Evolutionary conservation across 1,140 invertebrate genomes (phyloP).

Genomic region (Tetramorium simillimum): DNA sequence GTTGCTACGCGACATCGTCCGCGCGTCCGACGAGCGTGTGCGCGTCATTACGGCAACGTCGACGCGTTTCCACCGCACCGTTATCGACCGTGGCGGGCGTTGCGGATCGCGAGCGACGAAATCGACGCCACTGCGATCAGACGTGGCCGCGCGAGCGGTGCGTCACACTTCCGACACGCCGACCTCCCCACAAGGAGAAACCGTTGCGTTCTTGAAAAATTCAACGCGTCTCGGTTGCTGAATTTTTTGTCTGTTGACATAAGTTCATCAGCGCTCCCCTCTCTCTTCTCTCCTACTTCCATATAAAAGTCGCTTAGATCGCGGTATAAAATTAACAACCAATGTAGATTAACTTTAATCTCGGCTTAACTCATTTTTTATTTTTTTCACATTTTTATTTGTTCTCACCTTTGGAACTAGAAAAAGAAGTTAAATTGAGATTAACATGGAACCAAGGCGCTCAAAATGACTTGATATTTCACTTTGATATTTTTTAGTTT

Average conservation of each 20-base stretch:
- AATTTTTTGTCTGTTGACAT: background rate
- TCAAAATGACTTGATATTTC: too few species aligned
- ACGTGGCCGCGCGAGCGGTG: background rate
- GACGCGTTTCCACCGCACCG: slow-evolving; percentile 70
- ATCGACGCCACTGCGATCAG: slow-evolving; percentile 56
- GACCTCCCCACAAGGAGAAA: too few species aligned
- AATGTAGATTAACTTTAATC: too few species aligned
- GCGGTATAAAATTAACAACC: too few species aligned
- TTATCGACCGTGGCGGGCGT: slow-evolving; percentile 69
- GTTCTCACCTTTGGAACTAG: too few species aligned
- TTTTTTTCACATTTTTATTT: too few species aligned
- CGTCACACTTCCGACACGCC: background rate
- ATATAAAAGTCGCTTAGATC: background rate
- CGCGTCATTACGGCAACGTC: slow-evolving; percentile 62
- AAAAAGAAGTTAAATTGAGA: too few species aligned
- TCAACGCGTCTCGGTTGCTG: background rate
- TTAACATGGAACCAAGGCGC: too few species aligned
- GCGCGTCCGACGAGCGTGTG: slow-evolving; percentile 32
- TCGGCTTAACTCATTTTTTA: too few species aligned
- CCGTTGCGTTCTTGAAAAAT: background rate
- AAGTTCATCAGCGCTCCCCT: too few species aligned
- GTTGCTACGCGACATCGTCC: slow-evolving; percentile 67
- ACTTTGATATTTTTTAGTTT: too few species aligned
- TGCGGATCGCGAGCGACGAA: slow-evolving; percentile 62
- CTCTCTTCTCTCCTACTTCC: too few species aligned